These are phyloP conservation scores for Calephelis nemesis DNA, from an alignment of 1,140 invertebrate genomes.

Conservation along the genomic window DNA sequence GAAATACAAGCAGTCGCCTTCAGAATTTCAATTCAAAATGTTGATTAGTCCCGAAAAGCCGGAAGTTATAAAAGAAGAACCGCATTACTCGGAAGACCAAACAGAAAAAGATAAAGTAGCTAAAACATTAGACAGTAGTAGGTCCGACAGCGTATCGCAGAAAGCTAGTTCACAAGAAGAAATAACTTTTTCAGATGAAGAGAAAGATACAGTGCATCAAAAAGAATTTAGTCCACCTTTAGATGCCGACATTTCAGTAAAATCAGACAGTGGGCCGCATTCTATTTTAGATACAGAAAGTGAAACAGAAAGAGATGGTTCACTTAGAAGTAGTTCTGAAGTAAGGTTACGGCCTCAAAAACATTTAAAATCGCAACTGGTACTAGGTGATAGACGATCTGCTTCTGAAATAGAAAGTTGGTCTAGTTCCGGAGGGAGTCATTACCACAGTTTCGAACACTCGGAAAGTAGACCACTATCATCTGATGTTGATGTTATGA, in stretches of 20 bases:
- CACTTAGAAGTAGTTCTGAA: constrained; percentile 72
- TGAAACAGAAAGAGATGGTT: constrained; percentile 68
- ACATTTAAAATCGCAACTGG: constrained; percentile 77
- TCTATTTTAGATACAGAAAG: constrained; percentile 77
- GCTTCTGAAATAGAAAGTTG: constrained; percentile 85
- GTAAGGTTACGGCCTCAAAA: constrained; percentile 76
- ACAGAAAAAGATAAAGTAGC: constrained; percentile 47
- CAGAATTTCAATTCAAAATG: constrained; percentile 85
- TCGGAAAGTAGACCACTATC: constrained; percentile 91
- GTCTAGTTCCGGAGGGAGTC: constrained; percentile 93
- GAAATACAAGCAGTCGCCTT: constrained; percentile 84
- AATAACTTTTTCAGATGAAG: constrained; percentile 64
- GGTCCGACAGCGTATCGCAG: constrained; percentile 59
- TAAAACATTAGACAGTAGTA: constrained; percentile 56
- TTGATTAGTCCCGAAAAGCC: constrained; percentile 75
- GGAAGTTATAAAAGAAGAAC: constrained; percentile 76
- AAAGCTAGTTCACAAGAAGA: constrained; percentile 70
- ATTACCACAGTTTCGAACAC: constrained; percentile 93
- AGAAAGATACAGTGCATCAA: constrained; percentile 67
- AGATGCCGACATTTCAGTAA: constrained; percentile 71
- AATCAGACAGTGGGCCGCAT: constrained; percentile 75
- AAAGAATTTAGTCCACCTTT: constrained; percentile 68
- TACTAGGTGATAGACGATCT: constrained; percentile 81
- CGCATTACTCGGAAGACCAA: constrained; percentile 53
- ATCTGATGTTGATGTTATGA: constrained; percentile 90